Conservation (phyloP, 2,797 vertebrate species). For the Tenualosa thibaudeaui region DNA sequence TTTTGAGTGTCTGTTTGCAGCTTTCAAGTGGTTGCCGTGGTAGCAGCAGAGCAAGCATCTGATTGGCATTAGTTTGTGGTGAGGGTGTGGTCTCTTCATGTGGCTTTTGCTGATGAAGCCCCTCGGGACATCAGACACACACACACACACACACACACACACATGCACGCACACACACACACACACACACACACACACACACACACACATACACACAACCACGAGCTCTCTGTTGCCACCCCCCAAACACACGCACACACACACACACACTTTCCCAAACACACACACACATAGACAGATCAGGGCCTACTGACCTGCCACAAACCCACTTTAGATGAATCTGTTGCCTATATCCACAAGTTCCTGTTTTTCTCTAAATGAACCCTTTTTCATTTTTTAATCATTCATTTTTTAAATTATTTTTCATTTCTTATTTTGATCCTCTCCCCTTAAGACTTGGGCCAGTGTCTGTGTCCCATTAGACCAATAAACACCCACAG, state of each 20-base stretch:
- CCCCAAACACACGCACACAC: not conserved
- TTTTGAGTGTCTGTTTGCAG: not conserved
- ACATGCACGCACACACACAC: not conserved
- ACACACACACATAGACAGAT: not conserved
- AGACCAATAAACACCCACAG: not conserved
- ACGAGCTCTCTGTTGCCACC: no score
- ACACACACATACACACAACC: not conserved
- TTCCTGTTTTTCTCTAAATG: not conserved
- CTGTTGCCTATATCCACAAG: not conserved
- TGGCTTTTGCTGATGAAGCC: not conserved
- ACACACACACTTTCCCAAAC: not conserved
- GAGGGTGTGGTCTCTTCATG: slow-evolving; percentile 13
- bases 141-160: not conserved
- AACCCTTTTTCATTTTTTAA: not conserved
- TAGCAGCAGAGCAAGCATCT: not conserved
- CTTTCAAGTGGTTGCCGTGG: not conserved
- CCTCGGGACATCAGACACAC: not conserved
- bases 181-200: not conserved
- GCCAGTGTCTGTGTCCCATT: not conserved
- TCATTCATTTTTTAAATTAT: not conserved
- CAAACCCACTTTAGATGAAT: not conserved
- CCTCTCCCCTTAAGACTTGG: not conserved
- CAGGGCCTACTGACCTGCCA: not conserved
- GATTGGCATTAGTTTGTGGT: slow-evolving; percentile 7
- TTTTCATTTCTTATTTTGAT: not conserved